Base-by-base conservation (phyloP, 2,888 invertebrate genomes). In the Desoria tigrina region DNA sequence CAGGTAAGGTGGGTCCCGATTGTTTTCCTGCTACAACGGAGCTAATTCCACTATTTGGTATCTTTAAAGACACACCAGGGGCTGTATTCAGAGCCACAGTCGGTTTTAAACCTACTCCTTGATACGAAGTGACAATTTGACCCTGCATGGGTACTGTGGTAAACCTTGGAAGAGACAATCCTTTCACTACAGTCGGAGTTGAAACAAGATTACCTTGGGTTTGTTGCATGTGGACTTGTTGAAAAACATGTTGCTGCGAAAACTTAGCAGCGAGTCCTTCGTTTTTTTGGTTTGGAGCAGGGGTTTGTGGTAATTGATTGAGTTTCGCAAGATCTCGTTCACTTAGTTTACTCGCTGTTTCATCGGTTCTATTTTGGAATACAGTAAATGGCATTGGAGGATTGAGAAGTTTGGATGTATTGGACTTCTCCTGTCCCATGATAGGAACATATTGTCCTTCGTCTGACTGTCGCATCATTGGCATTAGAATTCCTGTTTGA, bases 401-500 rank as follows among this genome's bases (percentile, higher is more conserved):
- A 42, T 16, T 23, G 42, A 42, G 56, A 54, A 6, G 42, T 14
- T 37, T 37, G 27, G 26, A 26, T 39, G 39, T 9, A 39, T 39
- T 39, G 39, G 9, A 11, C 16, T 39, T 39, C 9, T 39, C 32
- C 42, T 72, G 65, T 9, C 57, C 61, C 11, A 49, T 1, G 1
- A 86, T 82, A 1, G 87, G 86, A 64, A 87, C 84, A 78, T 87
- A 87, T 74, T 85, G 84, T 14, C 86, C 86, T 77, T 88, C 89
- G 77, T 88, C 88, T 55, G 86, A 86, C 75, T 88, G 87, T 76
- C 86, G 82, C 84, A 87, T 86, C 85, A 87, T 86, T 0, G 87
- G 86, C 63, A 86, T 87, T 37, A 90, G 80, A 74, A 88, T 81
- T 1, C 89, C 89, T 0, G 89, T 89, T 0, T 88, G 88, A 0